Evolutionary conservation across 2,113 vertebrate species (phyloP), one percentile per base, ranked within the genome.

Genomic region (Malurus melanocephalus): DNA sequence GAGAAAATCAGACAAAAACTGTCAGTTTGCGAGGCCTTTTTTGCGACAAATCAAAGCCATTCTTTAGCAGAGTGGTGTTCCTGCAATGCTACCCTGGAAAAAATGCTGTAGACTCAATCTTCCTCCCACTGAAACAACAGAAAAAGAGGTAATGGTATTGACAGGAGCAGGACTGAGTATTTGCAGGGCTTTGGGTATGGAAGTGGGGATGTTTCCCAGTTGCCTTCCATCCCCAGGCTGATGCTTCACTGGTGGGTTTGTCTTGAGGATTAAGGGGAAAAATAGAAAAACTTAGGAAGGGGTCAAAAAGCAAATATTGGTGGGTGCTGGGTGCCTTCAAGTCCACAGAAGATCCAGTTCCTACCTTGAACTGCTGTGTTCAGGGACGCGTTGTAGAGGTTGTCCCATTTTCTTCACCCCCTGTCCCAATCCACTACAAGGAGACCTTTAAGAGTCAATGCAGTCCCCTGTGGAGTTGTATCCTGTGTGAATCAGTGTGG

Each of bases 1-100:
- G 60, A 89, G 87, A 90, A 95, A 94, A 85, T 94, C 80, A 79
- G 64, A 88, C 46, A 56, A 88, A 90, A 95, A 6, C 78, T 87
- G 64, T 82, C 78, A 77, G 71, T 88, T 85, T 77, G 52, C 66
- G 64, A 91, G 78, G 60, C 88, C 52, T 85, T 90, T 88, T 72
- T 62, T 90, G 56, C 0, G 4, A 82, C 78, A 80, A 92, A 90
- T 79, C 80, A 76, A 88, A 89, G n/a, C 83, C 46, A 10, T 88
- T 80, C 76, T 91, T 45, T 26, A 78, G 80, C 38, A 78, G 78
- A 81, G n/a, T 8, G 22, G 9, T 69, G 53, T 72, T 94, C 65
- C 76, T 89, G 38, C 46, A 59, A 0, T 5, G 49, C 69, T 90
- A 22, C 43, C 74, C 35, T 82, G 78, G 52, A 60, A 89, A 73